phyloP scores from a whole-genome alignment of 2,888 invertebrate species.

The Stegophylla sp. region DNA sequence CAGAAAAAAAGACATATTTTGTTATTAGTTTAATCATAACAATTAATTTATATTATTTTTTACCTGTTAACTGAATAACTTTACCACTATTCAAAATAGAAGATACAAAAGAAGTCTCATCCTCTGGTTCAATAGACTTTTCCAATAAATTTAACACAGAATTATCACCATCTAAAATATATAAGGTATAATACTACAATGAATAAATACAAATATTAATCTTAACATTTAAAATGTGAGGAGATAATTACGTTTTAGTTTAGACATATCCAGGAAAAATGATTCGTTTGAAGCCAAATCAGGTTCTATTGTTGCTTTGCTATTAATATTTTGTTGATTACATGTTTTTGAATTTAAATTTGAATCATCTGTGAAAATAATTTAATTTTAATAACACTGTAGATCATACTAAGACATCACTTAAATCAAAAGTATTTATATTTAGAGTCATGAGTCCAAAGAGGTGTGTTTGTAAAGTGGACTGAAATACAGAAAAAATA shows the following conservation, averaged over 20 bases:
- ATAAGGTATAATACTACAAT: not conserved
- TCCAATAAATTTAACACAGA: slow-evolving; percentile 68
- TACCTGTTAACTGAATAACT: slow-evolving; percentile 81
- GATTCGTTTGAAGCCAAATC: slow-evolving; percentile 39
- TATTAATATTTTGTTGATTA: not conserved
- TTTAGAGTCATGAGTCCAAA: not conserved
- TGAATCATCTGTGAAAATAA: slow-evolving; percentile 18
- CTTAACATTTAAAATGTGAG: not conserved
- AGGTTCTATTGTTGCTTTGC: slow-evolving; percentile 7
- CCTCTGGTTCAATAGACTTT: slow-evolving; percentile 68
- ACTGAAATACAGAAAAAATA: no score
- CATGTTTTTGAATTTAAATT: not conserved
- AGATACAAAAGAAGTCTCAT: slow-evolving; percentile 76
- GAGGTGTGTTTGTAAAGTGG: no score
- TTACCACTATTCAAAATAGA: slow-evolving; percentile 85
- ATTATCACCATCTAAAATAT: slow-evolving; percentile 51
- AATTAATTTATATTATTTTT: slow-evolving; percentile 32
- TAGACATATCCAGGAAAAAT: slow-evolving; percentile 38
- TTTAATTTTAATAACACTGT: not conserved
- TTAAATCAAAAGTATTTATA: not conserved
- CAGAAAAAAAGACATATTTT: slow-evolving; percentile 34
- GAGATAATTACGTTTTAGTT: slow-evolving; percentile 31
- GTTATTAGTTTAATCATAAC: slow-evolving; percentile 4
- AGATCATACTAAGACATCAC: not conserved
- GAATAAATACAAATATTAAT: not conserved